Base-by-base conservation (phyloP, 2,113 vertebrate species). In the Haplochromis burtoni region DNA sequence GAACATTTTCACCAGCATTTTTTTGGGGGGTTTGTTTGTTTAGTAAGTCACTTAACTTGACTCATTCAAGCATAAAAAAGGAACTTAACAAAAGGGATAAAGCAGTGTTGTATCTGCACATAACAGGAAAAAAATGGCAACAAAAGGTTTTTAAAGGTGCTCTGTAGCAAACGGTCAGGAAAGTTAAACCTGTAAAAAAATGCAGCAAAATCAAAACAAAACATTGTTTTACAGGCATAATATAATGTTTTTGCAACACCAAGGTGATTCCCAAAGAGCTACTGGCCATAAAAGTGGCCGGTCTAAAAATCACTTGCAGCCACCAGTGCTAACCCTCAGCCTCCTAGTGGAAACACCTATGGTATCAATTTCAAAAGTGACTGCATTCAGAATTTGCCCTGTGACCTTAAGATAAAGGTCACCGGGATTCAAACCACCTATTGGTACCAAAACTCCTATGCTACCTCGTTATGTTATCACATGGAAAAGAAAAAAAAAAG, bases 211-310 rank as follows among this genome's bases (percentile, higher is more conserved):
- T 3, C 2, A 1, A 26, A 55, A 53, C 10, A 19, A 49, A 57
- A 68, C 63, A 71, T 24, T 14, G n/a, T 71, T 71, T 71, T 61
- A 61, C 14, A 59, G 55, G 26, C 26, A 17, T 31, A 61, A 61
- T 61, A 61, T 61, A 61, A 29, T 61, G 57, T 61, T 61, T 61
- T 31, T 61, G 57, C 57, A 61, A 17, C 26, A 31, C 1, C 26
- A 61, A 31, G 26, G 0, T 61, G 57, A 17, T 31, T 68, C 19
- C 35, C 0, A 40, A 68, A 24, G 63, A 40, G 2, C 63, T 24
- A 40, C 0, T 68, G 63, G n/a, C 63, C 35, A 68, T 40, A 40
- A 0, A 38, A 68, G 63, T 68, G n/a, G 35, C 4, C 0, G 0
- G 35, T 40, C 19, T 68, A 8, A 68, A 68, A 0, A 7, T 1